Conservation (phyloP, 2,113 vertebrate species). For the Rhinoptilus africanus region DNA sequence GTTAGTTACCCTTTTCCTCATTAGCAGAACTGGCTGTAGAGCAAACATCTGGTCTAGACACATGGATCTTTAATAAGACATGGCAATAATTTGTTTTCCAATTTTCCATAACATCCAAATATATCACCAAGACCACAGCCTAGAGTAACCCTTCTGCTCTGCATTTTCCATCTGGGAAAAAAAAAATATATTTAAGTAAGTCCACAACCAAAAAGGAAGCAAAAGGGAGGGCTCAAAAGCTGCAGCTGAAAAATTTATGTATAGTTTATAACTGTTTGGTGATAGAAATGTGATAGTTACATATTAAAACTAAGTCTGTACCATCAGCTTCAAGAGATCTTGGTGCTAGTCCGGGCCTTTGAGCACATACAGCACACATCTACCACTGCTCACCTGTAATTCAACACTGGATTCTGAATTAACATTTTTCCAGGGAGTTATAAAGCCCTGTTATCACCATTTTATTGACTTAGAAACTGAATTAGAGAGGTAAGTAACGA, state of each 20-base stretch:
- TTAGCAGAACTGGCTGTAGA: constrained; percentile 6
- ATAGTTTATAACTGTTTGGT: background rate
- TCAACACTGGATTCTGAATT: background rate
- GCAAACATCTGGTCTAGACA: constrained; percentile 45
- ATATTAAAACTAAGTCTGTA: background rate
- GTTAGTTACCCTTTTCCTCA: constrained; percentile 38
- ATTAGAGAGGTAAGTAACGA: background rate
- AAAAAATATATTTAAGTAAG: background rate
- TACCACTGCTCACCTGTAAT: background rate
- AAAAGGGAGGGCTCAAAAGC: background rate
- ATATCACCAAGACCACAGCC: background rate
- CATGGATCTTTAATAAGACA: constrained; percentile 38
- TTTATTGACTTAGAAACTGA: background rate
- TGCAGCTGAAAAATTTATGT: background rate
- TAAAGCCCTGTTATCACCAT: background rate
- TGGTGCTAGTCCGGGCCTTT: background rate
- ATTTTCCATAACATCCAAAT: constrained; percentile 25
- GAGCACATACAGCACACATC: background rate
- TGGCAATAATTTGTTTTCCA: constrained; percentile 33
- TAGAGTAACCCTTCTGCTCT: background rate
- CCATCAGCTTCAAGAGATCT: background rate
- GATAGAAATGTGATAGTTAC: background rate
- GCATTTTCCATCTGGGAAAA: background rate
- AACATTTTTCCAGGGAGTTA: background rate
- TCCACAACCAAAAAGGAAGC: background rate